Conservation (phyloP, 2,888 invertebrate species). For the Lycia hirtaria region DNA sequence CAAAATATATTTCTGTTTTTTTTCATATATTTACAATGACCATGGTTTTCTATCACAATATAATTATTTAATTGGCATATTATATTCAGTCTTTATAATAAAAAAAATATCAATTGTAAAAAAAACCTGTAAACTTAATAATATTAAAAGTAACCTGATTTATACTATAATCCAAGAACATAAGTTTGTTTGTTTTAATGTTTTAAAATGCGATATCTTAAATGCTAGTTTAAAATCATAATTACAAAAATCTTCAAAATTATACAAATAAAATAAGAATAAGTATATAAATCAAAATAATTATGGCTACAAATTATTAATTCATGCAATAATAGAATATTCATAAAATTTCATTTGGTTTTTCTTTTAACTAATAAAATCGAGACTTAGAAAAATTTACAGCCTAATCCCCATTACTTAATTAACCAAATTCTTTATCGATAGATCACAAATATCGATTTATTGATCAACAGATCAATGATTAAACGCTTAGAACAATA, state of each 20-base stretch:
- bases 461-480: background rate
- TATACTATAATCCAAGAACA: too few species aligned
- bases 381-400: background rate
- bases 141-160: too few species aligned
- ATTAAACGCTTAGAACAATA: background rate
- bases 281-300: background rate
- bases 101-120: background rate
- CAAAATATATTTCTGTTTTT: conserved; percentile 1
- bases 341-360: conserved; percentile 5
- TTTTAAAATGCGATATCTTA: background rate
- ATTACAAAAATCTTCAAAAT: background rate
- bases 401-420: background rate
- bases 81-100: conserved; percentile 27
- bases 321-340: background rate
- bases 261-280: background rate
- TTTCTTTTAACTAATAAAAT: conserved; percentile 5
- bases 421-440: background rate
- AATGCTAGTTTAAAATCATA: background rate
- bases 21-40: conserved; percentile 7
- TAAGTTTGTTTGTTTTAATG: too few species aligned
- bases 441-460: background rate
- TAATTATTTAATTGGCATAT: conserved; percentile 11
- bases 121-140: conserved; percentile 10
- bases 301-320: too few species aligned
- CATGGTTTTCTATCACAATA: conserved; percentile 41